phyloP scores from a whole-genome alignment of 2,797 vertebrate species.

The Chrosomus eos region DNA sequence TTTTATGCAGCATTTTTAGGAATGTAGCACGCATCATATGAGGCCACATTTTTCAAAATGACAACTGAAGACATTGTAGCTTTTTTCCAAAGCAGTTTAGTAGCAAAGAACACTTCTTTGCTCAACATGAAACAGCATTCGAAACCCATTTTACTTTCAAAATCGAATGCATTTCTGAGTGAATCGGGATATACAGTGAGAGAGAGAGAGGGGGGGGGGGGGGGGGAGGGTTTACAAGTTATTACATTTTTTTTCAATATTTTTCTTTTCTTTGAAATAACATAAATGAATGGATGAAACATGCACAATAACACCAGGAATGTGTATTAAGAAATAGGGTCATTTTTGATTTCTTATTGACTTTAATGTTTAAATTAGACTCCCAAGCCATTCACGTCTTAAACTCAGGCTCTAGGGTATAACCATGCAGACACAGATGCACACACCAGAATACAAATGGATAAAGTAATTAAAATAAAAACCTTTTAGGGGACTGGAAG shows the following conservation, averaged over 20 bases:
- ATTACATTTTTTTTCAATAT: background rate
- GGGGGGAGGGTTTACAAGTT: background rate
- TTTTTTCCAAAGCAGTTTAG: conserved; percentile 17
- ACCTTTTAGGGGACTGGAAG: background rate
- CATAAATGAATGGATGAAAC: background rate
- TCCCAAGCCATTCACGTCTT: background rate
- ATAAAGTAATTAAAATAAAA: conserved; percentile 24
- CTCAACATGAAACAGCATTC: conserved; percentile 29
- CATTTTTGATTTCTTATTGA: background rate
- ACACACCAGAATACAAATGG: conserved; percentile 41
- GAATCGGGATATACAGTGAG: conserved; percentile 2
- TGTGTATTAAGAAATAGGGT: conserved; percentile 10
- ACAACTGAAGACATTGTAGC: conserved; percentile 20
- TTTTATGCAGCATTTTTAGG: background rate
- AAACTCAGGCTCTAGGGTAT: background rate
- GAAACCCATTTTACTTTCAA: conserved; percentile 5
- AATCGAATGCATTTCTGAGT: conserved; percentile 12
- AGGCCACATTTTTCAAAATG: conserved; percentile 20
- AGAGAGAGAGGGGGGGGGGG: accelerated
- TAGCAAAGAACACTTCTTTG: conserved; percentile 20
- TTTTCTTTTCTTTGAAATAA: background rate
- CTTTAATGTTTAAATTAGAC: conserved; percentile 22
- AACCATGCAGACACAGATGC: conserved; percentile 19
- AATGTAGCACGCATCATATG: conserved; percentile 7
- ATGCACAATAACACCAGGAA: conserved; percentile 10